Evolutionary conservation across 2,888 invertebrate genomes (phyloP).

Genomic region (Acleris cristana): DNA sequence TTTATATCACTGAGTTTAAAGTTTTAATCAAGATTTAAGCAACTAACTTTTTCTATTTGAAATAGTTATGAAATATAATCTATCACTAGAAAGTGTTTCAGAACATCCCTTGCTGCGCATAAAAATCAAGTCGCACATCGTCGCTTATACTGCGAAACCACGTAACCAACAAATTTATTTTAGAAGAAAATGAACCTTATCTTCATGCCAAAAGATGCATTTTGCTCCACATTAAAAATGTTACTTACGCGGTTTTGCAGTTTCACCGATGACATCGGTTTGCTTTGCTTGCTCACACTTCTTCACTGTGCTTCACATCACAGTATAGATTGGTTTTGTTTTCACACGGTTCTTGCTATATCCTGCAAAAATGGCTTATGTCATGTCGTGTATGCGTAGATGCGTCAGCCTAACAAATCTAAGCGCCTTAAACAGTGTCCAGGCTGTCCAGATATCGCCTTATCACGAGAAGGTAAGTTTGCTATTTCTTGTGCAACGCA

Average conservation of each 20-base stretch:
- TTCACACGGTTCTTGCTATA: not conserved
- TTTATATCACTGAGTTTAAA: no score
- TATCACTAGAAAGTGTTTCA: not conserved
- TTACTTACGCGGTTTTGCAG: no score
- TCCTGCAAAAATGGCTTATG: slow-evolving; percentile 61
- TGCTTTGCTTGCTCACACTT: no score
- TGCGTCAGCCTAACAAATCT: slow-evolving; percentile 68
- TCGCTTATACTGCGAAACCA: no score
- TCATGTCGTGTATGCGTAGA: slow-evolving; percentile 62
- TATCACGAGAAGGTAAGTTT: slow-evolving; percentile 91
- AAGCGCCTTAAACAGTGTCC: slow-evolving; percentile 62
- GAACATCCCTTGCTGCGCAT: slow-evolving; percentile 19
- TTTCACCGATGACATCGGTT: no score
- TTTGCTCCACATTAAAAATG: no score
- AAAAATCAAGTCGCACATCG: not conserved
- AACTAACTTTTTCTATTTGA: no score
- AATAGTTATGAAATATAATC: not conserved
- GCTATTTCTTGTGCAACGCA: slow-evolving; percentile 42
- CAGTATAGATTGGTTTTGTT: not conserved
- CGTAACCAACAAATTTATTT: no score
- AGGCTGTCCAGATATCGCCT: slow-evolving; percentile 79
- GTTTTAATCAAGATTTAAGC: no score
- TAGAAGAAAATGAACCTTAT: no score
- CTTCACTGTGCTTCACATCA: no score
- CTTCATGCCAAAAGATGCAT: no score